These are phyloP conservation scores for Mixornis gularis DNA, from an alignment of 2,113 vertebrate genomes.

Conservation along the genomic window DNA sequence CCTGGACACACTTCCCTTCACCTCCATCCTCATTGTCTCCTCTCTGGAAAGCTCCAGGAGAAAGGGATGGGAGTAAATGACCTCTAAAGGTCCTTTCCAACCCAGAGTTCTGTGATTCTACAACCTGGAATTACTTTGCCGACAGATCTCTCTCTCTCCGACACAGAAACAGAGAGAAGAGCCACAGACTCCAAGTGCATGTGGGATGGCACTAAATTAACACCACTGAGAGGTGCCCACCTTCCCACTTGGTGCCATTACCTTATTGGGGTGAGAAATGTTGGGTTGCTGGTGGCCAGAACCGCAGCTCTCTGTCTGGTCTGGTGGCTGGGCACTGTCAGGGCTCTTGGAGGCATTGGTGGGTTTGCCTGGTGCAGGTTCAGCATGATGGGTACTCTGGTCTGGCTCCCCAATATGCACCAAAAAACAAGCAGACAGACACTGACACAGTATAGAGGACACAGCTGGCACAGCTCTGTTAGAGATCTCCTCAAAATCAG, in stretches of 20 bases:
- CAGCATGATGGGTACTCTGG: fast-evolving
- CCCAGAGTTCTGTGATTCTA: background rate
- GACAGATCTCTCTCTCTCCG: background rate
- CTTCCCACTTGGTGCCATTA: background rate
- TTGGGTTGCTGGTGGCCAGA: background rate
- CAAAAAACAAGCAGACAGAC: slow-evolving; percentile 1
- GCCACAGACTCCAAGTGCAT: fast-evolving
- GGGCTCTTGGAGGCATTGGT: background rate
- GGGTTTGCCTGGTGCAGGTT: background rate
- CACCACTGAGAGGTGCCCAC: fast-evolving
- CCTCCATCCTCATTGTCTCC: background rate
- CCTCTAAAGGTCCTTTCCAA: background rate
- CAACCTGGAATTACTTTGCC: background rate
- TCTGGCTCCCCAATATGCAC: background rate
- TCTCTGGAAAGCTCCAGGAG: background rate
- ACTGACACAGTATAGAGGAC: background rate
- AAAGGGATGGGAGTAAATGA: background rate
- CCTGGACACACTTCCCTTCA: background rate
- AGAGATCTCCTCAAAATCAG: background rate
- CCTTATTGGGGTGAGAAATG: background rate
- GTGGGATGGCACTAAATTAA: background rate
- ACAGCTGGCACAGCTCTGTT: background rate
- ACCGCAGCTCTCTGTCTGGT: background rate
- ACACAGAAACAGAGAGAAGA: background rate
- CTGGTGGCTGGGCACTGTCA: background rate